Evolutionary conservation across 2,113 vertebrate genomes (phyloP).

Genomic region (Dryoscopus gambensis): DNA sequence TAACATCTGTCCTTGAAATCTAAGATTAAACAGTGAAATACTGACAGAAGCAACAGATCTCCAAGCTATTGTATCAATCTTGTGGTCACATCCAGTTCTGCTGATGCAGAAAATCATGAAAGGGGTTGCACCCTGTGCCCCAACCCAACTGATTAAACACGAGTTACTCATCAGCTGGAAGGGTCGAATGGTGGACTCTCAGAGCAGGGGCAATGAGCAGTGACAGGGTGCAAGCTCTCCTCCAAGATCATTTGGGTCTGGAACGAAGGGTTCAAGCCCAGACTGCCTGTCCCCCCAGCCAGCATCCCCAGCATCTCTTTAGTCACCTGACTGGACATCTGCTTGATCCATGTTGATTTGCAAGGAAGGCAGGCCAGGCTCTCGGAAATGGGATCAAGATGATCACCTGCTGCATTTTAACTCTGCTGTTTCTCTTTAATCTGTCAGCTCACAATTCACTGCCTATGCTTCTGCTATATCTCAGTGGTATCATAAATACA

Average conservation of each 20-base stretch:
- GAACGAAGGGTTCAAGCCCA: background rate
- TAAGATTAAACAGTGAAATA: background rate
- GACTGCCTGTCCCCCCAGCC: background rate
- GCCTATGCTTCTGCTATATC: background rate
- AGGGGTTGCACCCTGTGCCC: background rate
- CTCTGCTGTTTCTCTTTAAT: background rate
- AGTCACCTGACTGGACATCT: background rate
- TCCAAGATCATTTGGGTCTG: background rate
- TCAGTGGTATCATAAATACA: background rate
- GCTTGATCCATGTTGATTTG: background rate
- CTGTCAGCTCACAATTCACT: background rate
- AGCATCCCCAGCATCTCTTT: background rate
- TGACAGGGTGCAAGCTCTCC: background rate
- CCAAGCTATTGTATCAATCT: background rate
- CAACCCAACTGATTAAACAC: background rate
- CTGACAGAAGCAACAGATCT: background rate
- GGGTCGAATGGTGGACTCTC: fast-evolving
- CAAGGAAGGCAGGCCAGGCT: background rate
- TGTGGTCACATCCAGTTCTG: background rate
- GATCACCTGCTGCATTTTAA: background rate
- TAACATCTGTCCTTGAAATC: background rate
- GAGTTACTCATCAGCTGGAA: background rate
- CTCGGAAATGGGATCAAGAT: background rate
- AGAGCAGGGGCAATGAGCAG: background rate
- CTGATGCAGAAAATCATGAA: background rate